Base-by-base conservation (phyloP, 2,888 invertebrate species). In the Paralinhomoeus sp. region DNA sequence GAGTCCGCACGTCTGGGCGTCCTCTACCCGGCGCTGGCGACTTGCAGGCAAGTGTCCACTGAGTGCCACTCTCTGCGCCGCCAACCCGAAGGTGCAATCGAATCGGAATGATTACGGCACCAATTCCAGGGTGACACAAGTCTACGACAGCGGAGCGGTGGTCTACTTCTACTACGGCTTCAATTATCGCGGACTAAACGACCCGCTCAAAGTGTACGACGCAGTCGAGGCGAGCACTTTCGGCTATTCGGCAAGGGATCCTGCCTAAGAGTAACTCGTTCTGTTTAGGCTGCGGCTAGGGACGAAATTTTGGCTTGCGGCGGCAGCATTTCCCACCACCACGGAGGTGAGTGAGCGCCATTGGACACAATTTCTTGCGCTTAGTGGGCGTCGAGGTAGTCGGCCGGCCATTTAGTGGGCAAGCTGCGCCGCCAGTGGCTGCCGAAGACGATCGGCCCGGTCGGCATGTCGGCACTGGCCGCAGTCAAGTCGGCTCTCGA, bases 71-170 rank as follows among this genome's bases (percentile, higher is more conserved):
- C n/a, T n/a, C n/a, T n/a, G n/a, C n/a, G n/a, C n/a, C n/a, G n/a
- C n/a, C n/a, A n/a, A n/a, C n/a, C n/a, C n/a, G n/a, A n/a, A n/a
- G n/a, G n/a, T n/a, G n/a, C n/a, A n/a, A n/a, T n/a, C n/a, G n/a
- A n/a, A n/a, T n/a, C n/a, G n/a, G n/a, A n/a, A n/a, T n/a, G n/a
- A n/a, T n/a, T n/a, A n/a, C n/a, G n/a, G n/a, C n/a, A n/a, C n/a
- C 12, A 18, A 20, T 51, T 50, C 5, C 55, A 65, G 69, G 49
- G 79, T 93, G 13, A 93, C 93, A 12, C 93, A 97, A 67, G 84
- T 85, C 22, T 87, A 97, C 62, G 93, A 97, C 61, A 78, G 83
- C 1, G 97, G 97, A 0, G 87, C 89, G 55, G 89, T 89, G 62
- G 77, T 93, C 41, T 93, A 93, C 62, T 81, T 84, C 67, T 80